Evolutionary conservation across 2,797 vertebrate genomes (phyloP).

Genomic region (Sitta carolinensis): DNA sequence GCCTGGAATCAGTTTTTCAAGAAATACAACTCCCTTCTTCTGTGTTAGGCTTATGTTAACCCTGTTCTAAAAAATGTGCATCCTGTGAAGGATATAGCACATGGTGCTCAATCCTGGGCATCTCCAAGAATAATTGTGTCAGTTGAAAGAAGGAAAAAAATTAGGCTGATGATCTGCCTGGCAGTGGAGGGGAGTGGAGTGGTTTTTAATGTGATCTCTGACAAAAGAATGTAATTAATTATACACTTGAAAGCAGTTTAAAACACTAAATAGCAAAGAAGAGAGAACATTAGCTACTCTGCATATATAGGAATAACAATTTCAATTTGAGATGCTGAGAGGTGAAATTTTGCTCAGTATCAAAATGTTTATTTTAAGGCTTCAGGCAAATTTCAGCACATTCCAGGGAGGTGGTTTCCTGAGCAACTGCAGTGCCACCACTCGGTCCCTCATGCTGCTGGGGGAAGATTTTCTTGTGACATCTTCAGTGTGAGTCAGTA

Average conservation of each 20-base stretch:
- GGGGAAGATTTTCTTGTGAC: neutral
- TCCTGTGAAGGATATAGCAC: neutral
- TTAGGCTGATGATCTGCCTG: neutral
- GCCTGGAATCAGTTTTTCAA: neutral
- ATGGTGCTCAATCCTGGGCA: neutral
- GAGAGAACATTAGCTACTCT: neutral
- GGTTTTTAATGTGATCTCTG: constrained; percentile 19
- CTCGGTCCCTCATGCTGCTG: neutral
- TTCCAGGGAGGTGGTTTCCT: constrained; percentile 19
- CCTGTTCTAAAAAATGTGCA: neutral
- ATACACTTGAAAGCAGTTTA: neutral
- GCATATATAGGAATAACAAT: neutral
- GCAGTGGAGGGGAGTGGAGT: neutral
- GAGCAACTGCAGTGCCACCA: neutral
- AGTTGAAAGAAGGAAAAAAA: neutral
- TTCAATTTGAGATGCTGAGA: neutral
- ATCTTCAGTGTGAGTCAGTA: neutral
- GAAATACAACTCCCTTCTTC: neutral
- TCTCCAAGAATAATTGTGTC: neutral
- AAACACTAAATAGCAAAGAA: neutral
- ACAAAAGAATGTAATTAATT: constrained; percentile 28
- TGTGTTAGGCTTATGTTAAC: neutral
- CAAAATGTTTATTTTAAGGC: constrained; percentile 29
- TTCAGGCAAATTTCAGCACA: neutral
- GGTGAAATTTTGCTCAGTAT: neutral